Base-by-base conservation (phyloP, 2,797 vertebrate species). In the Sebastes diaconus region DNA sequence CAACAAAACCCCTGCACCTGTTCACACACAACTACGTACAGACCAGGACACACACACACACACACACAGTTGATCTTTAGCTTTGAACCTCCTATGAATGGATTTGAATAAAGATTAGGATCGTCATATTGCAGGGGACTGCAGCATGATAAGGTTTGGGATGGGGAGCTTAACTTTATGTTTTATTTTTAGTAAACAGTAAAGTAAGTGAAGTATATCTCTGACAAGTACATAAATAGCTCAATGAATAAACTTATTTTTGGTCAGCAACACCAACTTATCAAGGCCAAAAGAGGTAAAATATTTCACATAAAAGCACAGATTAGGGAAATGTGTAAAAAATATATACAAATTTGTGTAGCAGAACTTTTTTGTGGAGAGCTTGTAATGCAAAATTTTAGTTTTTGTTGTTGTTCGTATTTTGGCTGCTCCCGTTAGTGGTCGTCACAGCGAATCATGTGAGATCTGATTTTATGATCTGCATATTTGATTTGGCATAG, bases 1-100 rank as follows among this genome's bases (percentile, higher is more conserved):
- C 30, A 73, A 22, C 2, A 10, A 81, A 76, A 84, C 73, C 83
- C 32, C 68, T 69, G 75, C 90, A 90, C 75, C 84, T 90, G 85
- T 85, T 87, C 79, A 83, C 30, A 69, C 79, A 68, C 36, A 4
- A 12, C 18, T 36, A 25, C 8, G 4, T n/a, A 20, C 75, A 69
- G 20, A 54, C 55, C 42, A 46, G 14, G 42, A 46, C 61, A 57
- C 32, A 46, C 20, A 46, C 42, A 68, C 70, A 54, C 34, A 59
- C 27, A 55, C 57, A 27, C 0, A 39, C 8, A 6, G 22, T 16
- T 68, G 25, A 29, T 72, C 42, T 78, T 75, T 29, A 11, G 59
- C 46, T 46, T 34, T 42, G 14, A 70, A 61, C n/a, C 25, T 73
- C 5, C 7, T 27, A 3, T 73, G 73, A 83, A 77, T 77, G 58